These are phyloP conservation scores for Sebastes itinus DNA, from an alignment of 2,797 vertebrate genomes.

Conservation along the genomic window DNA sequence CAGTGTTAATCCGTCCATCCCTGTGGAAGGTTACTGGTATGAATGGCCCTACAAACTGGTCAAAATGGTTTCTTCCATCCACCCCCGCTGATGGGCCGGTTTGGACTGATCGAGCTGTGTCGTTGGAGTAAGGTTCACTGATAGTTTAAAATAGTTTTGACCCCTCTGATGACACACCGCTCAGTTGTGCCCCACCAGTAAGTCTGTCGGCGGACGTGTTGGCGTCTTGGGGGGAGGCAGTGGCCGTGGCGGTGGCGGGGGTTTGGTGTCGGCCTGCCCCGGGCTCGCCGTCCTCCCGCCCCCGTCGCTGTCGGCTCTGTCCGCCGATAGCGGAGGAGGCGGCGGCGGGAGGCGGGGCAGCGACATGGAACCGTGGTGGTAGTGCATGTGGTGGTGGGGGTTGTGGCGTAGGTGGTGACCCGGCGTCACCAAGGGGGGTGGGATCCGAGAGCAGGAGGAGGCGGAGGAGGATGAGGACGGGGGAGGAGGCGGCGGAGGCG, in stretches of 20 bases:
- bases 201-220: constrained; percentile 64
- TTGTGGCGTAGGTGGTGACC: constrained; percentile 53
- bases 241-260: constrained; percentile 70
- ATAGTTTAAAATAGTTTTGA: neutral
- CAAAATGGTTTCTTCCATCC: constrained; percentile 14
- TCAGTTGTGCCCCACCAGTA: constrained; percentile 75
- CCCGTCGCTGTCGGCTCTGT: constrained; percentile 81
- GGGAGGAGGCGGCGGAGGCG: constrained; percentile 59
- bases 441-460: constrained; percentile 65
- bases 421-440: neutral
- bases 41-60: constrained; percentile 18
- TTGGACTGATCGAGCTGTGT: constrained; percentile 10
- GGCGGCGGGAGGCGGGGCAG: constrained; percentile 79
- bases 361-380: constrained; percentile 73
- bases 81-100: neutral
- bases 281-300: constrained; percentile 60
- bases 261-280: constrained; percentile 59
- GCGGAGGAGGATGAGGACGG: constrained; percentile 58
- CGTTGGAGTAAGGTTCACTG: neutral
- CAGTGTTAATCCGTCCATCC: neutral
- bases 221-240: constrained; percentile 69
- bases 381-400: constrained; percentile 56
- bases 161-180: neutral
- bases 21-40: neutral
- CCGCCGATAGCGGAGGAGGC: constrained; percentile 70